A percentile compares a stretch with the other conserved stretches of the same genome.
These are phyloP conservation scores for Miniopterus natalensis DNA, from an alignment of 2,113 vertebrate genomes.

Conservation along the genomic window DNA sequence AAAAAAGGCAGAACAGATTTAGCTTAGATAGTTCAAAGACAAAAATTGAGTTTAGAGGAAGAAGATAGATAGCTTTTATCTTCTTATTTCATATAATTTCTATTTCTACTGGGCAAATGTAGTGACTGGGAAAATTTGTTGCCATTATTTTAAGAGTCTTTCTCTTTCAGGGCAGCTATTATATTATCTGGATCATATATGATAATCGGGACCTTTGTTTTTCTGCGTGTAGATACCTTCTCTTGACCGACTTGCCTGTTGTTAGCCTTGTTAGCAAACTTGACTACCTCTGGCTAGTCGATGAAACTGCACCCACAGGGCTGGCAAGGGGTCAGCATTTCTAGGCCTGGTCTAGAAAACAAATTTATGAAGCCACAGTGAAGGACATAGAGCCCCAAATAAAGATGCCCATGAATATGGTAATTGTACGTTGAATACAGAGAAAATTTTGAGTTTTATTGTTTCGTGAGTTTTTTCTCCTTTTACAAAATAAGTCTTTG, in stretches of 20 bases:
- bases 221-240: background rate
- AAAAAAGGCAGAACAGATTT: background rate
- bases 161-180: background rate
- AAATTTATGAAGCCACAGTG: background rate
- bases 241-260: background rate
- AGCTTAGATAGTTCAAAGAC: background rate
- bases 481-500: background rate
- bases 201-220: background rate
- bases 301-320: background rate
- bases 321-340: background rate
- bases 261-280: background rate
- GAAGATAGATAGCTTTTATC: background rate
- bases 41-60: background rate
- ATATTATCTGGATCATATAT: background rate
- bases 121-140: background rate
- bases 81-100: conserved; percentile 21
- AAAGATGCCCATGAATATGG: background rate
- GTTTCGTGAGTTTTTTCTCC: background rate
- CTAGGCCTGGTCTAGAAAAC: background rate
- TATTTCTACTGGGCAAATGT: background rate
- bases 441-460: background rate
- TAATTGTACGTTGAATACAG: background rate
- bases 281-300: background rate
- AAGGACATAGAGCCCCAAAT: background rate
- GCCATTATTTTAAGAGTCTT: background rate